A percentile compares a stretch with the other conserved stretches of the same genome.
These are phyloP conservation scores for Drosophila pandora DNA, from an alignment of 1,140 invertebrate species.

Conservation along the genomic window DNA sequence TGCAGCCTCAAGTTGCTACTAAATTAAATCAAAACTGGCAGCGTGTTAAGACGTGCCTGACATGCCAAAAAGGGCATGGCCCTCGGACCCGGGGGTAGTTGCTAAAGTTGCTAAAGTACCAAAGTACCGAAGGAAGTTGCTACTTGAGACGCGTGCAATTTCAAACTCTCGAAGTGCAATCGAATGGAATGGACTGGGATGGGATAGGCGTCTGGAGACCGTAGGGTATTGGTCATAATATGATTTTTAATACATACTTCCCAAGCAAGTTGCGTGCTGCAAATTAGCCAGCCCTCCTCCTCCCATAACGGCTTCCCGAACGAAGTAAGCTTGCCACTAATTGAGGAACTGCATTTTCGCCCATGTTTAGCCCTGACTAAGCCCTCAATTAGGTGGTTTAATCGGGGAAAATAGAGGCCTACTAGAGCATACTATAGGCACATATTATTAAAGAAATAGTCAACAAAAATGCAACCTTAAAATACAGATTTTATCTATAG, in stretches of 20 bases:
- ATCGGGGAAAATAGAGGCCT: background rate
- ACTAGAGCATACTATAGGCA: slow-evolving; percentile 2
- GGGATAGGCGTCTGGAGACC: slow-evolving; percentile 3
- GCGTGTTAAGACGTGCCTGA: slow-evolving; percentile 77
- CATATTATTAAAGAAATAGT: no score
- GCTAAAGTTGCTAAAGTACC: slow-evolving; percentile 3
- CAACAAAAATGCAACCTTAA: no score
- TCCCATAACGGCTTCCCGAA: slow-evolving; percentile 52
- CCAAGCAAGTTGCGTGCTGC: slow-evolving; percentile 62
- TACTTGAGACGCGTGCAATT: slow-evolving; percentile 70
- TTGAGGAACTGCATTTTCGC: slow-evolving; percentile 36
- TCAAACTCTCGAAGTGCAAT: slow-evolving; percentile 1
- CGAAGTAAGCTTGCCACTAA: slow-evolving; percentile 17
- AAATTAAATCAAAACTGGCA: slow-evolving; percentile 81
- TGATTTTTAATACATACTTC: slow-evolving; percentile 46
- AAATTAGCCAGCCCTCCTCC: slow-evolving; percentile 57
- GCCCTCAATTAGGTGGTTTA: slow-evolving; percentile 50
- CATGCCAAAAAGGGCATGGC: slow-evolving; percentile 56
- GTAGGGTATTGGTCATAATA: slow-evolving; percentile 23
- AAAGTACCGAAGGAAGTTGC: slow-evolving; percentile 53
- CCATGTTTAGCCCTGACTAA: slow-evolving; percentile 52
- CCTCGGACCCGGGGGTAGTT: slow-evolving; percentile 4
- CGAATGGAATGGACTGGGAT: background rate
- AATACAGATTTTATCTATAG: no score
- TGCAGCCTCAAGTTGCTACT: slow-evolving; percentile 56